Evolutionary conservation across 2,888 invertebrate species (phyloP).

Genomic region (Laspeyria flexula): DNA sequence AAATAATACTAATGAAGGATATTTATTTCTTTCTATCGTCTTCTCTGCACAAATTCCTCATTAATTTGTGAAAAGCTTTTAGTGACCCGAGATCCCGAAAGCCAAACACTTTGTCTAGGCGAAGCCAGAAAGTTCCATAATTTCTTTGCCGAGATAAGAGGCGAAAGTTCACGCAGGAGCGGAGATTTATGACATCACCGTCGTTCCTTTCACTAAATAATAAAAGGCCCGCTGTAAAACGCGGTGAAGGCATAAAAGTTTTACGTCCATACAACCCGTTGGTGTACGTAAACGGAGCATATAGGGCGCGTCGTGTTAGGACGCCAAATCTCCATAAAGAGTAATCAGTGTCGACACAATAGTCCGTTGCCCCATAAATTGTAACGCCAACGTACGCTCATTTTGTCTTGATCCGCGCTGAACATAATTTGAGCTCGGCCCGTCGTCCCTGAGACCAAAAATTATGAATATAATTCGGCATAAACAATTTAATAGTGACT

Average conservation of each 20-base stretch:
- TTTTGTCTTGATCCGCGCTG: slow-evolving; percentile 50
- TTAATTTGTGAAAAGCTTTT: slow-evolving; percentile 78
- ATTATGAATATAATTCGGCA: slow-evolving; percentile 43
- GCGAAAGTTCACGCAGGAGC: slow-evolving; percentile 85
- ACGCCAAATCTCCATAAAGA: slow-evolving; percentile 81
- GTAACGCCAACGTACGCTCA: slow-evolving; percentile 65
- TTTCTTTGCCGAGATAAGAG: slow-evolving; percentile 85
- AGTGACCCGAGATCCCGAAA: slow-evolving; percentile 78
- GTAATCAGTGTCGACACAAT: slow-evolving; percentile 81
- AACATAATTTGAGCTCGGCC: slow-evolving; percentile 36
- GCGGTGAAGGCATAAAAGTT: slow-evolving; percentile 83
- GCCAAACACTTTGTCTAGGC: slow-evolving; percentile 85
- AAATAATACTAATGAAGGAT: slow-evolving; percentile 37
- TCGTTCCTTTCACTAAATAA: slow-evolving; percentile 86
- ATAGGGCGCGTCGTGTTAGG: slow-evolving; percentile 68
- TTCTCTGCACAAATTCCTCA: slow-evolving; percentile 58
- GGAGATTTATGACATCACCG: slow-evolving; percentile 86
- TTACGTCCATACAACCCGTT: slow-evolving; percentile 84
- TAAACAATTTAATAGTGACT: slow-evolving; percentile 43
- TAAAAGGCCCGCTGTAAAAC: slow-evolving; percentile 85
- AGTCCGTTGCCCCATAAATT: slow-evolving; percentile 71
- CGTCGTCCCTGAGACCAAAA: slow-evolving; percentile 35
- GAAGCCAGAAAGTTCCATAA: slow-evolving; percentile 85
- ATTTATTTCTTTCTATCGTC: slow-evolving; percentile 50
- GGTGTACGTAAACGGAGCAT: slow-evolving; percentile 72